phyloP scores from a whole-genome alignment of 2,797 vertebrate genomes.

The Dendrocincla fuliginosa region DNA sequence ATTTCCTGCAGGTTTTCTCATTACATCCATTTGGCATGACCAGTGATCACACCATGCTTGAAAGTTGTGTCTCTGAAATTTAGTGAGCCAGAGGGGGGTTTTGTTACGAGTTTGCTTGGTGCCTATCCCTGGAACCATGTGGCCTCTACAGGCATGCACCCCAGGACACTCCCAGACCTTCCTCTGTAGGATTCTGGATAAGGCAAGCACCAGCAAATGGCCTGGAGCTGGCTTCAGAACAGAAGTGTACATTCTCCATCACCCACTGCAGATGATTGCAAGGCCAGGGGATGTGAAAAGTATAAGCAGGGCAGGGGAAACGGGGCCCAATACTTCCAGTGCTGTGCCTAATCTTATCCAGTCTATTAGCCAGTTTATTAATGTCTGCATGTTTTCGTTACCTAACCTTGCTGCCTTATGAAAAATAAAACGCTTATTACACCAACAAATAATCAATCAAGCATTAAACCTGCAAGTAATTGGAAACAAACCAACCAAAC shows the following conservation, averaged over 20 bases:
- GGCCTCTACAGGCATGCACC: accelerated
- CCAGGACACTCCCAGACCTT: background rate
- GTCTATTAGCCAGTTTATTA: background rate
- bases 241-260: accelerated
- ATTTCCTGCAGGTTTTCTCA: background rate
- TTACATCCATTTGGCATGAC: background rate
- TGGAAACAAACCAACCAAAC: constrained; percentile 6
- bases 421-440: constrained; percentile 12
- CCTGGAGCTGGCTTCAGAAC: background rate
- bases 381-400: background rate
- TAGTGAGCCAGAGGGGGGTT: background rate
- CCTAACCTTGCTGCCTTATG: background rate
- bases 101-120: accelerated
- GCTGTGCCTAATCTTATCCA: background rate
- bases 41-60: background rate
- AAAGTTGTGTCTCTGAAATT: background rate
- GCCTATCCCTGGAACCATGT: background rate
- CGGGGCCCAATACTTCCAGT: background rate
- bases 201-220: background rate
- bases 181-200: accelerated
- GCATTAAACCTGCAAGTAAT: background rate
- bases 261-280: accelerated
- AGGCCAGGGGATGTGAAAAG: background rate
- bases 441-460: constrained; percentile 8
- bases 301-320: background rate